Evolutionary conservation across 2,797 vertebrate species (phyloP), one percentile per base, ranked within the genome.

Genomic region (Pseudopleuronectes americanus): DNA sequence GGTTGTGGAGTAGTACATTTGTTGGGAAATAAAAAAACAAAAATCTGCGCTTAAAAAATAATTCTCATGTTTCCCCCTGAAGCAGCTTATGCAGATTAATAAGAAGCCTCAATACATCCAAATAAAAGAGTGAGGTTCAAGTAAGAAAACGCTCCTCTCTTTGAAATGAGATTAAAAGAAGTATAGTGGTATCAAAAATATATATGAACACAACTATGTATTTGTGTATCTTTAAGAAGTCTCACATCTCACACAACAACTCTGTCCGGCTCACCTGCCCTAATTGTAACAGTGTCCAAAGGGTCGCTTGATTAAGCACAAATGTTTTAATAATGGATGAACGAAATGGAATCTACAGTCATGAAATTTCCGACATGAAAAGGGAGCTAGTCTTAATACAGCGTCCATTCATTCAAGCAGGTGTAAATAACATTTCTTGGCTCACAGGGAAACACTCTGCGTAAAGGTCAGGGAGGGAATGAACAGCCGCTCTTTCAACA

Each of bases 281-380:
- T 80, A 57, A 57, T 17, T 74, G 72, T 54, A 57, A 71, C 52
- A 55, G 67, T 55, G 60, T 69, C 70, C 60, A 76, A 45, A 79
- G 58, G 68, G 81, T 81, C 64, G 55, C 81, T 88, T 86, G 83
- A 90, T 92, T 89, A 90, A 90, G 81, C 83, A 80, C 84, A 86
- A 88, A 90, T 89, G 91, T 94, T 93, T 95, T 93, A 96, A 97
- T 96, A 95, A 97, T 96, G 97, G 71, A 97, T 96, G 92, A 84
- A 95, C 95, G 95, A 97, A 98, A 95, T 95, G 90, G 85, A 94
- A 91, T 94, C 93, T 93, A 48, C 78, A 80, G 83, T 90, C 96
- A 97, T 96, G 95, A 96, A 96, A 96, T 98, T 96, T 97, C 95
- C 95, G 95, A 94, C 87, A 91, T 94, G 94, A 96, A 95, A 95